Evolutionary conservation across 2,113 vertebrate genomes (phyloP).

Genomic region (Tetrax tetrax): DNA sequence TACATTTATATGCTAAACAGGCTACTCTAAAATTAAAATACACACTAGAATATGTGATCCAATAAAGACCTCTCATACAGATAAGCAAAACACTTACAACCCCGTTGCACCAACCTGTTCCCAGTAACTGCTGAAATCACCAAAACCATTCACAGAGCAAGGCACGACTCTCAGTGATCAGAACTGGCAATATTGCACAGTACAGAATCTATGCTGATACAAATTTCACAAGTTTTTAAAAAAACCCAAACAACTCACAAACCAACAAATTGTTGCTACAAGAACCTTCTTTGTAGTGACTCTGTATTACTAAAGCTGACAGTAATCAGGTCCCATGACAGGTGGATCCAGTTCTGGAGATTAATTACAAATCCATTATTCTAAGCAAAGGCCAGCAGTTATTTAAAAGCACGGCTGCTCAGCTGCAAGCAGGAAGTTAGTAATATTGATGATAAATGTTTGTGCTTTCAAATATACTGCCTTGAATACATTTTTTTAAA

Average conservation of each 20-base stretch:
- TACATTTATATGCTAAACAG: background rate
- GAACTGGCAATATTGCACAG: background rate
- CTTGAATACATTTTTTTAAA: background rate
- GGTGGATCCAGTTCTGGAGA: background rate
- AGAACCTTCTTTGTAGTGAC: background rate
- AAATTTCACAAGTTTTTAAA: background rate
- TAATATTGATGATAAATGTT: background rate
- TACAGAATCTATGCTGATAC: background rate
- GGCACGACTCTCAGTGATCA: background rate
- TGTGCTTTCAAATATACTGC: background rate
- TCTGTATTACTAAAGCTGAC: background rate
- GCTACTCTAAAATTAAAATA: background rate
- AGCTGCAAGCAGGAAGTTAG: background rate
- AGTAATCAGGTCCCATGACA: background rate
- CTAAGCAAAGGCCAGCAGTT: background rate
- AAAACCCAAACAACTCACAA: background rate
- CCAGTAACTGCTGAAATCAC: background rate
- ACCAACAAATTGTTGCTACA: background rate
- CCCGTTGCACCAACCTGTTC: background rate
- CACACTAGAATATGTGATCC: background rate
- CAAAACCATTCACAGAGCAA: rapidly evolving
- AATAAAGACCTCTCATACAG: background rate
- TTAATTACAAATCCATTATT: slow-evolving; percentile 10
- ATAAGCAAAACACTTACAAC: background rate
- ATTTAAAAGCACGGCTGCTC: background rate